phyloP scores from a whole-genome alignment of 2,113 vertebrate species.

The Crocuta crocuta region DNA sequence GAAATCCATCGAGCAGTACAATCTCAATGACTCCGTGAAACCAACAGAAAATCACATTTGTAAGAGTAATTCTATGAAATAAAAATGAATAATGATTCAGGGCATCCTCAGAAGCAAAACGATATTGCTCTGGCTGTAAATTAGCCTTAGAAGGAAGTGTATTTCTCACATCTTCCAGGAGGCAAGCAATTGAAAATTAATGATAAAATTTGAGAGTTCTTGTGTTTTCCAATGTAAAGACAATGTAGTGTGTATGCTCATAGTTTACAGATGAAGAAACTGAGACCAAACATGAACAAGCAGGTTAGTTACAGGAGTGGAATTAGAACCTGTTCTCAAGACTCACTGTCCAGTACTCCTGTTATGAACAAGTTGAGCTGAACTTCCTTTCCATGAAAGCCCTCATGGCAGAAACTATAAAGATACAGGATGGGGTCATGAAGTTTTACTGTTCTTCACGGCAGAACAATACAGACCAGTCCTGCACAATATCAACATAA shows the following conservation, averaged over 20 bases:
- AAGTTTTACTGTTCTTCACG: not conserved
- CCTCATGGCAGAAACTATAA: not conserved
- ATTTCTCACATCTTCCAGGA: conserved; percentile 16
- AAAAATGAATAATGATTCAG: conserved; percentile 64
- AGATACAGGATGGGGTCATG: not conserved
- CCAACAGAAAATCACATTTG: conserved; percentile 58
- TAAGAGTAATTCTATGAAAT: conserved; percentile 70
- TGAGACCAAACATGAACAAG: not conserved
- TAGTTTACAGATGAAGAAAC: conserved; percentile 48
- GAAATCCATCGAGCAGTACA: conserved; percentile 24
- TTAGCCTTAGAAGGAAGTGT: conserved; percentile 11
- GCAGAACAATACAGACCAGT: not conserved
- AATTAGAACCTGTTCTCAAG: not conserved
- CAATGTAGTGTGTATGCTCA: not conserved
- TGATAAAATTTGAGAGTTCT: conserved; percentile 1
- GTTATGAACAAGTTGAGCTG: not conserved
- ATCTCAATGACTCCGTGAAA: conserved; percentile 51
- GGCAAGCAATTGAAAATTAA: conserved; percentile 19
- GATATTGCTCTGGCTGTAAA: conserved; percentile 36
- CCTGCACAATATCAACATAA: conserved; percentile 65
- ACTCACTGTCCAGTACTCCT: not conserved
- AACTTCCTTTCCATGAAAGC: not conserved
- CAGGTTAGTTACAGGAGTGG: not conserved
- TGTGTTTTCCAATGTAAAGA: not conserved
- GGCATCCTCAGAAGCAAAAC: conserved; percentile 46